Conservation (phyloP, 2,888 invertebrate species). For the Lycaena phlaeas region DNA sequence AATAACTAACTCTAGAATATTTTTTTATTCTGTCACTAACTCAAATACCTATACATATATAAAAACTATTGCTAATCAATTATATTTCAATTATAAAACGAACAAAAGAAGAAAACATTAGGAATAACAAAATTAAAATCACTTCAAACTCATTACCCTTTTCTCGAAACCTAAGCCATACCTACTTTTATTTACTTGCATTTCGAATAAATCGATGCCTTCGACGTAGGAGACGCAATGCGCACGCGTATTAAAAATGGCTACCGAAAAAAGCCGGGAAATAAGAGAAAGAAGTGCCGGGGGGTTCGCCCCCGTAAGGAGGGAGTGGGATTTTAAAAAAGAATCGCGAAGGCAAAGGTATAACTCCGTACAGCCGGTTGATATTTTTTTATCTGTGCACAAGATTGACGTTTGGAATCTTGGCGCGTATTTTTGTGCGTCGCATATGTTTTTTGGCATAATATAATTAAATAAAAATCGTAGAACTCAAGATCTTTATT, state of each 20-base stretch:
- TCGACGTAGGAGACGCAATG: constrained; percentile 27
- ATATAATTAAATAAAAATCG: too few relatives aligned
- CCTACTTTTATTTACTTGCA: constrained; percentile 42
- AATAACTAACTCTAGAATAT: too few relatives aligned
- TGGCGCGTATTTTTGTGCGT: neutral
- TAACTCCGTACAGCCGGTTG: too few relatives aligned
- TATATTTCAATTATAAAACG: too few relatives aligned
- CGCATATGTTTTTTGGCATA: too few relatives aligned
- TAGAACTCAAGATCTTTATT: too few relatives aligned
- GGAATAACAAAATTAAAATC: too few relatives aligned
- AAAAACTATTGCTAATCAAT: too few relatives aligned
- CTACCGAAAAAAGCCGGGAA: constrained; percentile 61
- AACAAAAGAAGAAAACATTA: too few relatives aligned
- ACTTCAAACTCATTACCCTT: neutral
- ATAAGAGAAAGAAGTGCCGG: constrained; percentile 64
- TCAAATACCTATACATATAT: too few relatives aligned
- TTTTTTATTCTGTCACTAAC: too few relatives aligned
- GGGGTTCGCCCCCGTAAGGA: constrained; percentile 32
- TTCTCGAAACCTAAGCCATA: constrained; percentile 15
- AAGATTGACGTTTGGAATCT: neutral
- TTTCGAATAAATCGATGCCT: constrained; percentile 56
- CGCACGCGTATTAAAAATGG: constrained; percentile 68
- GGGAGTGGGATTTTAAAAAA: constrained; percentile 23
- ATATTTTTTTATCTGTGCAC: too few relatives aligned
- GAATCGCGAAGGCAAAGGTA: constrained; percentile 23